A percentile compares a stretch with the other conserved stretches of the same genome.
phyloP scores from a whole-genome alignment of 2,113 vertebrate species.

The Peromyscus maniculatus region DNA sequence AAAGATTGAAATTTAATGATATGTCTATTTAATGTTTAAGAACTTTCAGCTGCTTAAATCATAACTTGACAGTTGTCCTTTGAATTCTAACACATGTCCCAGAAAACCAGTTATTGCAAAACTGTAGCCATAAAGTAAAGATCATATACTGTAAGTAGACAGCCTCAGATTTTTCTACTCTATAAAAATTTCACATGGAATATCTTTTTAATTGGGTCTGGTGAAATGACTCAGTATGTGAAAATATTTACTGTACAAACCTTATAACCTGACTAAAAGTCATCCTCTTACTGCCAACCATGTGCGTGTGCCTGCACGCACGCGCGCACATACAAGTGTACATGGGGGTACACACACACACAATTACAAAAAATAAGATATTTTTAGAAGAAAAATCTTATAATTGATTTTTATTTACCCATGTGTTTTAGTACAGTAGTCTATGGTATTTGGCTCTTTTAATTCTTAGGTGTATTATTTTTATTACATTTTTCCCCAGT shows the following conservation, averaged over 20 bases:
- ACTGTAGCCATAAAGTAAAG: slow-evolving; percentile 24
- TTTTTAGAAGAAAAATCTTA: neutral
- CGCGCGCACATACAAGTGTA: neutral
- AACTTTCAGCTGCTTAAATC: slow-evolving; percentile 41
- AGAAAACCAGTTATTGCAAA: slow-evolving; percentile 13
- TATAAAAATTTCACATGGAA: neutral
- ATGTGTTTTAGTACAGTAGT: slow-evolving; percentile 1
- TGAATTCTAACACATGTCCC: neutral
- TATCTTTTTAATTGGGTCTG: neutral
- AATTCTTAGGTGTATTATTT: neutral
- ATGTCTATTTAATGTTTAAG: slow-evolving; percentile 42
- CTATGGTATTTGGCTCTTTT: slow-evolving; percentile 18
- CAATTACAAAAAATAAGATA: neutral
- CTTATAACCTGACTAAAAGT: neutral
- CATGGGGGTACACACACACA: neutral
- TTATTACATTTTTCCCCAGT: neutral
- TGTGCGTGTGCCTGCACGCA: neutral
- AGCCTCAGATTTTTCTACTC: slow-evolving; percentile 9
- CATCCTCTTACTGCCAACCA: neutral
- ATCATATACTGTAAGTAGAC: neutral
- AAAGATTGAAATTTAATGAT: slow-evolving; percentile 31
- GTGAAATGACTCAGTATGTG: neutral
- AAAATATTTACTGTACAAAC: neutral
- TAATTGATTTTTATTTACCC: neutral
- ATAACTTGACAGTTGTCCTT: neutral